Evolutionary conservation across 2,113 vertebrate genomes (phyloP), one percentile per base, ranked within the genome.

Genomic region (Pagrus major): DNA sequence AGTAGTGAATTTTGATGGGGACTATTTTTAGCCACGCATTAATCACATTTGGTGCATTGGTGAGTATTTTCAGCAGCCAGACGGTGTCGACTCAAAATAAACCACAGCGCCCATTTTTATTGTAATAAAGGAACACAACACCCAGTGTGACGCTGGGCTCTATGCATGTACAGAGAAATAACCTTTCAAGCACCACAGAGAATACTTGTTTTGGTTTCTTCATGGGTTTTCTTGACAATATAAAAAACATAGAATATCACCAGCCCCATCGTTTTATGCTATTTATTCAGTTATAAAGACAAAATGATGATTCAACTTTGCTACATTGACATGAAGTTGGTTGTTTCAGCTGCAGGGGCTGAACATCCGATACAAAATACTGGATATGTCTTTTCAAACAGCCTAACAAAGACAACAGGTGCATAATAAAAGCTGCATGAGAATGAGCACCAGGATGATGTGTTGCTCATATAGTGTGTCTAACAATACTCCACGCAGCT

Each of bases 331-430:
- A 6, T 9, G 9, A 25, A 5, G 5, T 35, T 49, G 44, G 20
- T 9, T 68, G 14, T 69, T 6, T 27, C n/a, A 51, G 44, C 70
- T 33, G n/a, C 42, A 29, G 11, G 7, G n/a, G n/a, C 63, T 23
- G 18, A 37, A 47, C 47, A 3, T 10, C 25, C 9, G 41, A 29
- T 23, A 9, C 64, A n/a, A 54, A 52, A 54, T 25, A 23, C 25
- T 9, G 29, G 20, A 39, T n/a, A 46, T 37, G 4, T 60, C 41
- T 3, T 51, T 29, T 59, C 41, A 21, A 29, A 21, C 35, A 18
- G 21, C 33, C 9, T 6, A 10, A 29, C 71, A 25, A 29, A 61
- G 47, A 70, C 60, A 76, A 76, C 58, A 65, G 49, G 58, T 49
- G 58, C 21, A 27, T 6, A 25, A 42, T 56, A 25, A 65, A 56